Evolutionary conservation across 2,113 vertebrate species (phyloP), one percentile per base, ranked within the genome.

Genomic region (Anhinga rufa): DNA sequence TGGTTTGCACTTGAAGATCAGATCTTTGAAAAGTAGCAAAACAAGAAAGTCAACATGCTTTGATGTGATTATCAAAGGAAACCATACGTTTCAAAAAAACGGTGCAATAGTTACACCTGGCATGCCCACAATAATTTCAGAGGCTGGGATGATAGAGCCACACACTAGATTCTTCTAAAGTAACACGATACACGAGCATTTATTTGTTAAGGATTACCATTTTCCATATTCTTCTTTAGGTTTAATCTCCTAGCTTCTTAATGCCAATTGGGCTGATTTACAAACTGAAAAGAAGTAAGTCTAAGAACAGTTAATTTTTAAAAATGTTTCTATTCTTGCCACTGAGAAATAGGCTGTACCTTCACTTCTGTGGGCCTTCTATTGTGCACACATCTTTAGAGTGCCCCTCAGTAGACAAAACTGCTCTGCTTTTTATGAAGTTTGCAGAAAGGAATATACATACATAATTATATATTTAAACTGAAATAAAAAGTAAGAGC

Each of bases 31-130:
- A 95, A 94, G 66, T 8, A 89, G 81, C 75, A 91, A 90, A 90
- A 85, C 52, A 75, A 97, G 78, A 87, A 96, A 96, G 70, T 82
- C 62, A 89, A 58, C 75, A 44, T 26, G 75, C 91, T 97, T 96
- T 96, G 95, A 96, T 94, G 86, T 77, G 70, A 92, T 46, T 95
- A 90, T 94, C 93, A 94, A 97, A 97, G 93, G 48, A 86, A 89
- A 70, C 44, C 4, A 5, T 46, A 51, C 11, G 31, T 87, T 96
- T 28, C 70, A 44, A 89, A 66, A 32, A 61, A 68, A 82, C 4
- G 10, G 32, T 77, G 76, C 49, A 81, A 72, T 10, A 91, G 86
- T 91, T 96, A 74, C 58, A 94, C 42, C 65, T 91, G 87, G 76
- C 51, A 62, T 34, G 12, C 42, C 78, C 22, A 70, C 54, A 84